phyloP scores from a whole-genome alignment of 37 sponge, comb jelly and placozoan genomes.

The Spongia lamella region DNA sequence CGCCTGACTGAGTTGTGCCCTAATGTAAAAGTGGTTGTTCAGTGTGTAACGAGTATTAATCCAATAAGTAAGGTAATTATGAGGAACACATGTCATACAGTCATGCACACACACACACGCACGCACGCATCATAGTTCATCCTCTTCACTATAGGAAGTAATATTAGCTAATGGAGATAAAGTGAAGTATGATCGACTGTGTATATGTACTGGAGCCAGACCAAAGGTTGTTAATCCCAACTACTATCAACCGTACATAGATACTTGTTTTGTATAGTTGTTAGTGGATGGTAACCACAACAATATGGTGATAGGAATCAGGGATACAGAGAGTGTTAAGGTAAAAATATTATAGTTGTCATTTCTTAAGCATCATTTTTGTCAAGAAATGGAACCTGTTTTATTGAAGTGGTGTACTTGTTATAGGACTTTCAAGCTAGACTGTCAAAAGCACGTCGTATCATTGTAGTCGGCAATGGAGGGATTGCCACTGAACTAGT shows the following conservation, averaged over 20 bases:
- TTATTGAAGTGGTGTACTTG: too few relatives aligned
- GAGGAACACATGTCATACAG: too few relatives aligned
- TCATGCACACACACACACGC: too few relatives aligned
- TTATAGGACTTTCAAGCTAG: constrained; percentile 70
- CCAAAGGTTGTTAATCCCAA: constrained; percentile 64
- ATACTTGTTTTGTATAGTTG: too few relatives aligned
- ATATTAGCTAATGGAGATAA: constrained; percentile 30
- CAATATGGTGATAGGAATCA: constrained; percentile 74
- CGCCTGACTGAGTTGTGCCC: constrained; percentile 53
- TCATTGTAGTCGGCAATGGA: constrained; percentile 95
- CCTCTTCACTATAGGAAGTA: constrained; percentile 32
- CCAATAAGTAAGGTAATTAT: too few relatives aligned
- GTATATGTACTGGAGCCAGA: constrained; percentile 88
- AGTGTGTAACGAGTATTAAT: too few relatives aligned
- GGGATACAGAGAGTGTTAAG: constrained; percentile 96
- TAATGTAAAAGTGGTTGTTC: constrained; percentile 52
- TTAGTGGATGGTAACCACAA: too few relatives aligned
- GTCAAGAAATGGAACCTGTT: not conserved
- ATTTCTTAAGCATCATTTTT: not conserved
- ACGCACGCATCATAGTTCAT: not conserved
- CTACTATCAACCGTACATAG: too few relatives aligned
- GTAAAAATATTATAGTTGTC: constrained; percentile 7
- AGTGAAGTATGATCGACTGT: constrained; percentile 80
- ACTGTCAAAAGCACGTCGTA: constrained; percentile 61
- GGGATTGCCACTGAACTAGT: constrained; percentile 97